These are phyloP conservation scores for Poeciliopsis prolifica DNA, from an alignment of 2,113 vertebrate genomes.

Conservation along the genomic window DNA sequence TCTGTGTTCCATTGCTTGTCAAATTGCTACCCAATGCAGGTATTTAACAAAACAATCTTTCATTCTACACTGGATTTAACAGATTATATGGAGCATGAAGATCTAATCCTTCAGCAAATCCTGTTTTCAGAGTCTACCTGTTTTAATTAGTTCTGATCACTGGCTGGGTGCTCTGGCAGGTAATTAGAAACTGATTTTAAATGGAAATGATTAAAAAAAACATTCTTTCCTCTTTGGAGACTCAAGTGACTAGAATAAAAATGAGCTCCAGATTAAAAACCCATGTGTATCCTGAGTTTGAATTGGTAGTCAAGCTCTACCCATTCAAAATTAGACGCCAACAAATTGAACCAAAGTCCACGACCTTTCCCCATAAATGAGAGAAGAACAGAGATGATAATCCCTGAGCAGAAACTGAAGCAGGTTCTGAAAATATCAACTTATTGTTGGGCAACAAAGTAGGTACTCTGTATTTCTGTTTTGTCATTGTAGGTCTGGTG, in stretches of 20 bases:
- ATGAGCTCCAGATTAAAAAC: slow-evolving; percentile 17
- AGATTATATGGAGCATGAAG: slow-evolving; percentile 21
- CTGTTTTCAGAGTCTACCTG: slow-evolving; percentile 52
- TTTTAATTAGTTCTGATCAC: slow-evolving; percentile 58
- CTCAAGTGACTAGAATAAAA: slow-evolving; percentile 39
- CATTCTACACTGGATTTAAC: background rate
- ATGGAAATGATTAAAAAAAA: slow-evolving; percentile 36
- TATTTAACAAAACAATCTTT: slow-evolving; percentile 18
- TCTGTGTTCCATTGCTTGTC: background rate
- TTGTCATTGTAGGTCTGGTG: no score
- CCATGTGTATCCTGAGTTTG: slow-evolving; percentile 10
- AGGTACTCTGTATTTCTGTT: no score
- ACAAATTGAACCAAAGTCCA: no score
- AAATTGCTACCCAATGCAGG: background rate
- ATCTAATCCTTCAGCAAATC: slow-evolving; percentile 39
- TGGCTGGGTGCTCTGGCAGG: slow-evolving; percentile 48
- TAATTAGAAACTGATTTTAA: slow-evolving; percentile 60
- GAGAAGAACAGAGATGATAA: no score
- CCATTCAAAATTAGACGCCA: background rate
- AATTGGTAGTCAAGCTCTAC: slow-evolving; percentile 1
- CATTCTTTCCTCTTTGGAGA: slow-evolving; percentile 39
- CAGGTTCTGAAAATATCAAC: no score
- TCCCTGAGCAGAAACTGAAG: no score
- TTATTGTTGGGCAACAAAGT: no score
- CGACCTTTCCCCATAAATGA: no score